Evolutionary conservation across 2,888 invertebrate species (phyloP).

Genomic region (Pyrrhosoma nymphula): DNA sequence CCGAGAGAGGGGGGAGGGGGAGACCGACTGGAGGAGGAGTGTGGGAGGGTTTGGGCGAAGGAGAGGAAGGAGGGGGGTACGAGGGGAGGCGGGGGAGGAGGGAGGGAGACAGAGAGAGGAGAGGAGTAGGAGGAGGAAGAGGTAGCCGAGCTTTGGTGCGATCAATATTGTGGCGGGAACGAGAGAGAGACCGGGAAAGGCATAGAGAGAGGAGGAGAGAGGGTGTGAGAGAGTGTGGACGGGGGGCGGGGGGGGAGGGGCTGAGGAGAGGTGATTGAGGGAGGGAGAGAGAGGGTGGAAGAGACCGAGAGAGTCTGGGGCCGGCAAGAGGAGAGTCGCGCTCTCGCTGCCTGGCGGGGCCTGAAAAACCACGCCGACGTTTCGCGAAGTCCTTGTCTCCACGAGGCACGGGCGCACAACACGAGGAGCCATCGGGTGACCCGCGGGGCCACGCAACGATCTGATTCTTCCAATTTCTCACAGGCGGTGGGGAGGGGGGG

Average conservation of each 20-base stretch:
- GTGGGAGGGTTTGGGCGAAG: conserved; percentile 20
- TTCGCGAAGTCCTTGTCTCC: conserved; percentile 21
- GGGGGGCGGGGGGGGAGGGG: not conserved
- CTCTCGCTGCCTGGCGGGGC: not conserved
- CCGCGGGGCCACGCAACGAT: not conserved
- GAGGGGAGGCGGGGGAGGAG: conserved; percentile 10
- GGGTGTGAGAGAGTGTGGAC: not conserved
- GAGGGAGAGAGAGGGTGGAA: too few species aligned
- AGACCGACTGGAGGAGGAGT: not conserved
- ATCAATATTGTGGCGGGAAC: conserved; percentile 63
- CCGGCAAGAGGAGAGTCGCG: conserved; percentile 13
- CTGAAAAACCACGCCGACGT: not conserved
- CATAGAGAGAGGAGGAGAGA: conserved; percentile 52
- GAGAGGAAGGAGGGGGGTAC: not conserved
- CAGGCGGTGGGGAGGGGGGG: not conserved
- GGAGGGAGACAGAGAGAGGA: conserved; percentile 3
- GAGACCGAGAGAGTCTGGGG: not conserved
- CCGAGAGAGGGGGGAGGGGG: not conserved
- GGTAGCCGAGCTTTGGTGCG: conserved; percentile 43
- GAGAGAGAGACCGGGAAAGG: conserved; percentile 22
- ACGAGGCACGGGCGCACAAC: not conserved
- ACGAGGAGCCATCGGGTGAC: not conserved
- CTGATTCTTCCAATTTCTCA: not conserved
- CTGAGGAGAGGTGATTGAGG: too few species aligned
- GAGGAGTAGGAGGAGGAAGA: conserved; percentile 9